phyloP scores from a whole-genome alignment of 2,113 vertebrate genomes.

The Forbesichthys agassizii region DNA sequence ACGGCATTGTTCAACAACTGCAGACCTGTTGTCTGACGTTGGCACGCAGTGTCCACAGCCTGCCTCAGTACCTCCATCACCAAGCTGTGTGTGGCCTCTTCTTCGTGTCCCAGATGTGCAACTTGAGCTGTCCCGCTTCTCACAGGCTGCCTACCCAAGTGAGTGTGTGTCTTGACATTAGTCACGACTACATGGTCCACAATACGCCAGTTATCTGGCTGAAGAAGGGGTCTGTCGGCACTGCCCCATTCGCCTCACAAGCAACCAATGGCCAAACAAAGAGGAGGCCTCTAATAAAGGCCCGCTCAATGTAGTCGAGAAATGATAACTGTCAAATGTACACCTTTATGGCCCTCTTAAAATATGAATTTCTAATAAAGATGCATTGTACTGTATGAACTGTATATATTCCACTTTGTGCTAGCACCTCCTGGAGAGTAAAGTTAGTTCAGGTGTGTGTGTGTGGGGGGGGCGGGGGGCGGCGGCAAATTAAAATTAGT shows the following conservation, averaged over 20 bases:
- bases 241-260: background rate
- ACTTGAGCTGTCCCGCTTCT: conserved; percentile 65
- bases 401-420: background rate
- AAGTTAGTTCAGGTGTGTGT: too few relatives aligned
- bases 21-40: conserved; percentile 77
- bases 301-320: too few relatives aligned
- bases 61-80: conserved; percentile 84
- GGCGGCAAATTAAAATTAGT: too few relatives aligned
- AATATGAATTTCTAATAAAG: background rate
- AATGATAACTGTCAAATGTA: too few relatives aligned
- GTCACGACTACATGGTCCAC: conserved; percentile 82
- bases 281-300: background rate
- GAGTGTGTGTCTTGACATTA: conserved; percentile 73
- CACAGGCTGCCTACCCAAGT: conserved; percentile 60
- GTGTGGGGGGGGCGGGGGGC: too few relatives aligned
- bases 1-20: conserved; percentile 74
- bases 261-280: background rate
- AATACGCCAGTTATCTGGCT: conserved; percentile 76
- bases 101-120: conserved; percentile 79
- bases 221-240: background rate
- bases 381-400: background rate
- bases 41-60: conserved; percentile 70
- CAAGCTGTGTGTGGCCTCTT: conserved; percentile 71
- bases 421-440: too few relatives aligned
- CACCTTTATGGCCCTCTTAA: too few relatives aligned